Base-by-base conservation (phyloP, 2,888 invertebrate genomes). In the Campoplex capitator region DNA sequence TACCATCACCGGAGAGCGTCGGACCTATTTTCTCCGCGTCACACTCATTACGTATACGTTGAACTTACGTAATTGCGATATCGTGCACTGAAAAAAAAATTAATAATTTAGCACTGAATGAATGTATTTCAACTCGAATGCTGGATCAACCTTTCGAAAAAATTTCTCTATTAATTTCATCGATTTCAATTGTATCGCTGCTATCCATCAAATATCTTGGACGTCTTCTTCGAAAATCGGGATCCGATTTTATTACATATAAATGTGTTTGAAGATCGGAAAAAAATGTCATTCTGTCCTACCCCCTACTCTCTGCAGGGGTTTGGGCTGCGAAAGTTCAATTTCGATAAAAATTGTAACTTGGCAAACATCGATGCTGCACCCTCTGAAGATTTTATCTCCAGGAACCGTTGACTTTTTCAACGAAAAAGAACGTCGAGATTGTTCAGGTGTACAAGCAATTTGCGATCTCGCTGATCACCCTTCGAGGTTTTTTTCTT, bases 41-140 rank as follows among this genome's bases (percentile, higher is more conserved):
- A 77, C 81, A 74, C 51, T 86, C 54, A 68, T 81, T 84, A 81
- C 70, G 70, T n/a, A 45, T 70, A 77, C 80, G 62, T 23, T 6
- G 45, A 62, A 58, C 62, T 75, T 82, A 75, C 78, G 70, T 75
- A 87, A 87, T 87, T 87, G 62, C 82, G 75, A 70, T 82, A 84
- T 68, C 38, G 62, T 28, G 77, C 75, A 35, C 18, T 71, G 38
- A 23, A 56, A 45, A 54, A 23, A 35, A 28, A 78, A 58, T 82
- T 71, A 62, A 76, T 65, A 8, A 77, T 77, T 8, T n/a, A 38
- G 18, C 28, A 38, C 23, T 3, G 28, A 7, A 28, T 9, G 13
- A 81, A 78, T 58, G 54, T 84, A 78, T 87, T 81, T 51, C 56
- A 32, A 35, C 70, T 70, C 79, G 78, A 75, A 79, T 78, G 84